phyloP scores from a whole-genome alignment of 2,113 vertebrate genomes.

The Lamprotornis superbus region DNA sequence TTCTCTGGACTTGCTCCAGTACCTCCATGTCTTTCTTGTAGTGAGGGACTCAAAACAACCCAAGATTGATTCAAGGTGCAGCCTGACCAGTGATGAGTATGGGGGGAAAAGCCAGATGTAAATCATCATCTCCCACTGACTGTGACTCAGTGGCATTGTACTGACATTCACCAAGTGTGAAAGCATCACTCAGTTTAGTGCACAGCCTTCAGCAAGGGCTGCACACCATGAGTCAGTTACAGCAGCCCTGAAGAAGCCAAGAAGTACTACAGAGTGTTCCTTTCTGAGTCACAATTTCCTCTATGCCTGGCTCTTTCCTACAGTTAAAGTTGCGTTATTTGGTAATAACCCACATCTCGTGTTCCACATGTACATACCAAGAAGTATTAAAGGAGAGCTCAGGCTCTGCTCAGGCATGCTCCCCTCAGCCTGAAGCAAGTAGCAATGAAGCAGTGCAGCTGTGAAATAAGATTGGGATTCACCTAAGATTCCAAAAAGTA shows the following conservation, averaged over 20 bases:
- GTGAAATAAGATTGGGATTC: not conserved
- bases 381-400: not conserved
- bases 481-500: not conserved
- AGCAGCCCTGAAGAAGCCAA: not conserved
- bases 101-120: not conserved
- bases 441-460: not conserved
- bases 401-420: not conserved
- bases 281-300: slow-evolving; percentile 36
- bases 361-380: not conserved
- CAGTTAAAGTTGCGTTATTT: not conserved
- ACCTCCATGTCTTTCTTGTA: not conserved
- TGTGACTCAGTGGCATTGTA: not conserved
- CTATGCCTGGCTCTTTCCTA: not conserved
- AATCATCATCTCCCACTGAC: not conserved
- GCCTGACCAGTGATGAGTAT: not conserved
- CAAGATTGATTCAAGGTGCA: not conserved
- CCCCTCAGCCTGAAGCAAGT: not conserved
- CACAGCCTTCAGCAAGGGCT: not conserved
- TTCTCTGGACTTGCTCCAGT: not conserved
- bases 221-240: not conserved
- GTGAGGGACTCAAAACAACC: not conserved
- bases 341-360: not conserved
- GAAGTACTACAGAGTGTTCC: not conserved
- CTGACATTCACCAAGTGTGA: not conserved
- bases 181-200: not conserved